Conservation (phyloP, 2,797 vertebrate species). For the Myripristis jacobus region DNA sequence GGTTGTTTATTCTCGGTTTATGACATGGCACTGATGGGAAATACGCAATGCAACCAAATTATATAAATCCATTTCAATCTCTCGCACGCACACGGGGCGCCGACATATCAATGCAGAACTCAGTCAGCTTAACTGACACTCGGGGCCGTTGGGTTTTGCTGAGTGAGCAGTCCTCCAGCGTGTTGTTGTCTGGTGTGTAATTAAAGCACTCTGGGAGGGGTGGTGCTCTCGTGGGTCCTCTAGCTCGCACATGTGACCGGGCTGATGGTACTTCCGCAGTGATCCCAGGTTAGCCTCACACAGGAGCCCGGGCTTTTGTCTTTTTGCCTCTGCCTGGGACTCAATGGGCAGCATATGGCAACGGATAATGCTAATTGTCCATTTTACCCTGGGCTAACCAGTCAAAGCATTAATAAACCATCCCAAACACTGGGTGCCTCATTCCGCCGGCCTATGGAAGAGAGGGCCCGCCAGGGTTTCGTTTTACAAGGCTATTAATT, state of each 20-base stretch:
- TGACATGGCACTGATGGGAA: slow-evolving; percentile 51
- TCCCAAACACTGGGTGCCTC: slow-evolving; percentile 79
- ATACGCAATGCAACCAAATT: slow-evolving; percentile 29
- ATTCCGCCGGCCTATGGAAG: slow-evolving; percentile 65
- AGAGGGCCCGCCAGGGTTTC: slow-evolving; percentile 75
- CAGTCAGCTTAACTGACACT: slow-evolving; percentile 49
- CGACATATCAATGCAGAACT: slow-evolving; percentile 48
- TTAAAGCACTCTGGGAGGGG: slow-evolving; percentile 76
- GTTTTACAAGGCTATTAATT: slow-evolving; percentile 83
- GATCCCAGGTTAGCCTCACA: slow-evolving; percentile 84
- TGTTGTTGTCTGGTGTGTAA: slow-evolving; percentile 78
- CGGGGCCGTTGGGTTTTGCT: slow-evolving; percentile 66
- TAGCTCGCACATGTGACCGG: slow-evolving; percentile 81
- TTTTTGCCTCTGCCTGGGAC: slow-evolving; percentile 80
- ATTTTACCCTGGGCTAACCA: slow-evolving; percentile 84
- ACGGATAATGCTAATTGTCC: slow-evolving; percentile 87
- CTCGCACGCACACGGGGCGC: slow-evolving; percentile 1
- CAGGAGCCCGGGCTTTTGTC: slow-evolving; percentile 79
- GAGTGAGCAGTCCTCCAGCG: slow-evolving; percentile 71
- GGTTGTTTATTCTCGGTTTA: slow-evolving; percentile 24
- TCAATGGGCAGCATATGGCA: slow-evolving; percentile 88
- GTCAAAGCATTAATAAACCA: slow-evolving; percentile 86
- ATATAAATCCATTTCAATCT: slow-evolving; percentile 41
- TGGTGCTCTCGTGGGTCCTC: slow-evolving; percentile 76
- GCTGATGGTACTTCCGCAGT: slow-evolving; percentile 79